Evolutionary conservation across 2,113 vertebrate species (phyloP).

Genomic region (Daboia siamensis): DNA sequence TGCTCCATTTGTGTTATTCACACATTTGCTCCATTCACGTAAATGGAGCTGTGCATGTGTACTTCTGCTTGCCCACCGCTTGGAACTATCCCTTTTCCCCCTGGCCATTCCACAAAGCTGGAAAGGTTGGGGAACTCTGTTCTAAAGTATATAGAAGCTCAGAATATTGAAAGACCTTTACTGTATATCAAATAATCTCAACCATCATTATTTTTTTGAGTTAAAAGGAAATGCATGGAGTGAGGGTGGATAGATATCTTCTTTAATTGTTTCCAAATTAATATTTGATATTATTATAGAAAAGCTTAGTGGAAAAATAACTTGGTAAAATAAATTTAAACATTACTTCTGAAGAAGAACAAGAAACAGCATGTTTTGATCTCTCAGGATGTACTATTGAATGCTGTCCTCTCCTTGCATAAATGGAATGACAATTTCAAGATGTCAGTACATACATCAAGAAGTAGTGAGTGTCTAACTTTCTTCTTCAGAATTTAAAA

Average conservation of each 20-base stretch:
- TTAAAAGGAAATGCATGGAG: background rate
- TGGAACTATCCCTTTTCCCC: too few species aligned
- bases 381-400: slow-evolving; percentile 21
- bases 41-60: too few species aligned
- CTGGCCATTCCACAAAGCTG: too few species aligned
- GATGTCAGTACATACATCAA: slow-evolving; percentile 33
- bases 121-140: too few species aligned
- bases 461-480: slow-evolving; percentile 28
- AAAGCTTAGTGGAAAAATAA: background rate
- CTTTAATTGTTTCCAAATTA: background rate
- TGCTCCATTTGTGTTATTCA: too few species aligned
- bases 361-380: background rate
- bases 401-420: slow-evolving; percentile 10
- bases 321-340: background rate
- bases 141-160: background rate
- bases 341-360: background rate
- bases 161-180: background rate
- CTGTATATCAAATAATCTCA: background rate
- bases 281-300: background rate
- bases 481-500: slow-evolving; percentile 1
- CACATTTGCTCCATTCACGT: too few species aligned
- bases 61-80: too few species aligned
- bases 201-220: background rate
- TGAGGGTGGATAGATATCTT: background rate
- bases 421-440: slow-evolving; percentile 38